Evolutionary conservation across 2,888 invertebrate genomes (phyloP), one percentile per base, ranked within the genome.

Genomic region (Deladenus siricidicola): DNA sequence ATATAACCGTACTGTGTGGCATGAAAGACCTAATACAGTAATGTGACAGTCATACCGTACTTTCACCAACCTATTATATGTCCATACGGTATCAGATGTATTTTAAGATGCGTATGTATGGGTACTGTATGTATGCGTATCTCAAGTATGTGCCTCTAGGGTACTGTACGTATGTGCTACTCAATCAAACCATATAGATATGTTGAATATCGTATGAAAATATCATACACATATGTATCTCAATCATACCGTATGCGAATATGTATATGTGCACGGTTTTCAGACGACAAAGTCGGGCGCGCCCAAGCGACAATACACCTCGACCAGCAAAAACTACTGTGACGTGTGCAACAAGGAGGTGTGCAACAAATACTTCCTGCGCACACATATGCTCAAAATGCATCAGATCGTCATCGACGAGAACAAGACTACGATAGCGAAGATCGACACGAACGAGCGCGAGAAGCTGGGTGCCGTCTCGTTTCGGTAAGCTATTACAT

Each of bases 281-380:
- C 43, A 57, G 51, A 21, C 57, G 17, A 57, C 29, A 29, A 51
- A 52, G 21, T 50, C 58, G n/a, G 43, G 45, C 23, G 19, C 63
- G 2, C 59, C 70, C n/a, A 76, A 76, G 54, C 58, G 75, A 34
- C 70, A 71, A 51, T 77, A 77, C 66, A 68, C 72, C 10, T 72
- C 73, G 17, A 75, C 74, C 34, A 73, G 74, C 53, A 75, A 77
- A 59, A 78, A 78, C 62, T 79, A 71, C 64, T 79, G 79, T 62
- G 79, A 79, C 62, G 67, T 79, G 48, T 79, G 79, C 69, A 77
- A 80, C 53, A 79, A 79, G 62, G 77, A 77, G 58, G 96, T 98
- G 72, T 98, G 96, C 84, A 98, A 98, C 83, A 98, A 98, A 81
- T 98, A 98, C 80, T 98, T 98, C 82, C 90, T 98, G 88, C 91